Conservation (phyloP, 2,797 vertebrate species). For the Pipistrellus nathusii region DNA sequence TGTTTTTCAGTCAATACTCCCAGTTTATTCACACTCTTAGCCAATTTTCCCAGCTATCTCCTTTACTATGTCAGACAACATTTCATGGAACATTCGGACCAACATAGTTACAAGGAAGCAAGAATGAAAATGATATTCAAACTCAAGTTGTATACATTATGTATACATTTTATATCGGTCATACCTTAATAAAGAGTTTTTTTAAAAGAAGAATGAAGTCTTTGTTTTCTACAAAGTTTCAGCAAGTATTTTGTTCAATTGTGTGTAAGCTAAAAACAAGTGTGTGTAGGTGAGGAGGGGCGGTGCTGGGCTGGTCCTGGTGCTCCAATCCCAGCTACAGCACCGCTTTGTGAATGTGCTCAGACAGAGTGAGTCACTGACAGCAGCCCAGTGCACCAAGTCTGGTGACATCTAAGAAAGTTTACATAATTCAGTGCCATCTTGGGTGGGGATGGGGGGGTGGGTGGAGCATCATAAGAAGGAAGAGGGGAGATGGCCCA, state of each 20-base stretch:
- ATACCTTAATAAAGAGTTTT: slow-evolving; percentile 16
- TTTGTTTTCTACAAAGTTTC: neutral
- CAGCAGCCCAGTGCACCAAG: too few relatives aligned
- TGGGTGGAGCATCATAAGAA: neutral
- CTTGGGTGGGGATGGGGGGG: too few relatives aligned
- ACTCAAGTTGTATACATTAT: neutral
- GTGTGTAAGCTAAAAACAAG: neutral
- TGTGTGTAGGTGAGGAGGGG: neutral
- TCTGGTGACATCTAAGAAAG: neutral
- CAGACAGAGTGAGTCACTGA: neutral
- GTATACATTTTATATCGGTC: neutral
- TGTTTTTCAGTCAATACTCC: neutral
- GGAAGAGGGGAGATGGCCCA: neutral
- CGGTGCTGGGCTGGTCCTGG: neutral
- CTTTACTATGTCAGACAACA: neutral
- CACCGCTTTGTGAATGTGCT: too few relatives aligned
- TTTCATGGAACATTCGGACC: neutral
- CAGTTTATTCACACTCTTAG: neutral
- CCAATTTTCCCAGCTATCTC: neutral
- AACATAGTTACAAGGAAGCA: neutral
- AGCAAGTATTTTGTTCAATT: neutral
- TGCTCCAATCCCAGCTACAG: neutral
- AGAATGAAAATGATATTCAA: neutral
- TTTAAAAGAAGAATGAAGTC: neutral
- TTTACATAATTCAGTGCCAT: neutral